phyloP scores from a whole-genome alignment of 2,888 invertebrate species.

The Litoditis marina region DNA sequence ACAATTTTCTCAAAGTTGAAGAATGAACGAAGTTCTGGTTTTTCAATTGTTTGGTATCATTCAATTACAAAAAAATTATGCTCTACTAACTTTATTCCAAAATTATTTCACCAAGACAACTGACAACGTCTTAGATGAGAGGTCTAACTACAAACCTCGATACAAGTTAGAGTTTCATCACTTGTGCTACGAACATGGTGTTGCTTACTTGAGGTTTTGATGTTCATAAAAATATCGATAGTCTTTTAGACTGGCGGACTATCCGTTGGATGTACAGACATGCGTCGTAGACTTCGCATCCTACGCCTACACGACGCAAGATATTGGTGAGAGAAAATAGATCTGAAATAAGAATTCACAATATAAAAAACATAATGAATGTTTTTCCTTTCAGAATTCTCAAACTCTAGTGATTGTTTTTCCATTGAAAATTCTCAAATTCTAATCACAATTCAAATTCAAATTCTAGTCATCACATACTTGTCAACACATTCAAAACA shows the following conservation, averaged over 20 bases:
- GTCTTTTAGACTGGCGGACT: slow-evolving; percentile 63
- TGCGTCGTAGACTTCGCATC: slow-evolving; percentile 92
- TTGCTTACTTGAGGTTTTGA: neutral
- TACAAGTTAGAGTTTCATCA: neutral
- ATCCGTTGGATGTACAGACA: slow-evolving; percentile 77
- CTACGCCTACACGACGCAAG: slow-evolving; percentile 94
- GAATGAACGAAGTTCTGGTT: no score
- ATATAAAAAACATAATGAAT: neutral
- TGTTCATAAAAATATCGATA: neutral
- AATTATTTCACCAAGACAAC: no score
- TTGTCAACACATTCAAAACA: no score
- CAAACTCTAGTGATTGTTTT: neutral
- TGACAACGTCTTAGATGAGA: no score
- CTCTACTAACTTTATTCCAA: no score
- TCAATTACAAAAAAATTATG: no score
- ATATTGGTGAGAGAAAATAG: slow-evolving; percentile 70
- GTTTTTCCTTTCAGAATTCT: no score
- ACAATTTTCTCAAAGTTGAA: slow-evolving; percentile 2
- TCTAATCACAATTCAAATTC: neutral
- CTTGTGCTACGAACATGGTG: neutral
- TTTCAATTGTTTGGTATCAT: no score
- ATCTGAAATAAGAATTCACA: no score
- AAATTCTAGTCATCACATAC: no score
- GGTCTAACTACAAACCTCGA: no score
- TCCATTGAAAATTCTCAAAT: neutral